Conservation (phyloP, 2,797 vertebrate genomes). For the Ptychobarbus kaznakovi region DNA sequence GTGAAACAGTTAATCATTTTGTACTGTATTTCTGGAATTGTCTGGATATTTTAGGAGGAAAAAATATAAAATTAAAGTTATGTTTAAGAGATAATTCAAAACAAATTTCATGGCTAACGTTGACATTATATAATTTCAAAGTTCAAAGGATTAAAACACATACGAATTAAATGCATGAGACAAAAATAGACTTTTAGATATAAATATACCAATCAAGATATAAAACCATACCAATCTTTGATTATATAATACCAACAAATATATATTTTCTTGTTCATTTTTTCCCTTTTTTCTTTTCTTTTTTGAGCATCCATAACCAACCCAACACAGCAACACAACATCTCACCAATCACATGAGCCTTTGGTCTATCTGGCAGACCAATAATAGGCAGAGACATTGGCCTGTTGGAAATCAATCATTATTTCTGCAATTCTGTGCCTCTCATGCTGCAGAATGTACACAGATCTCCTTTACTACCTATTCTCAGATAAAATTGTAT, state of each 20-base stretch:
- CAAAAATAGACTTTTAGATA: no score
- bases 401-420: background rate
- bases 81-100: background rate
- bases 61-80: background rate
- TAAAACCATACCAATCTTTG: no score
- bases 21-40: background rate
- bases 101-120: background rate
- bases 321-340: background rate
- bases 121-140: background rate
- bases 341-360: background rate
- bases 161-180: no score
- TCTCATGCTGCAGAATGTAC: background rate
- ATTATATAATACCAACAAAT: no score
- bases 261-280: no score
- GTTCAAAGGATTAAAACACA: no score
- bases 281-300: background rate
- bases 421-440: background rate
- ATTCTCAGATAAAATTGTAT: conserved; percentile 17
- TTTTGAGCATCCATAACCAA: background rate
- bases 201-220: no score
- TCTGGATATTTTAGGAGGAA: background rate
- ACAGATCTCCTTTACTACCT: conserved; percentile 1
- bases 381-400: background rate
- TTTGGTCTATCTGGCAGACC: background rate
- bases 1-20: background rate